Base-by-base conservation (phyloP, 2,888 invertebrate genomes). In the Eupithecia pulchellata region DNA sequence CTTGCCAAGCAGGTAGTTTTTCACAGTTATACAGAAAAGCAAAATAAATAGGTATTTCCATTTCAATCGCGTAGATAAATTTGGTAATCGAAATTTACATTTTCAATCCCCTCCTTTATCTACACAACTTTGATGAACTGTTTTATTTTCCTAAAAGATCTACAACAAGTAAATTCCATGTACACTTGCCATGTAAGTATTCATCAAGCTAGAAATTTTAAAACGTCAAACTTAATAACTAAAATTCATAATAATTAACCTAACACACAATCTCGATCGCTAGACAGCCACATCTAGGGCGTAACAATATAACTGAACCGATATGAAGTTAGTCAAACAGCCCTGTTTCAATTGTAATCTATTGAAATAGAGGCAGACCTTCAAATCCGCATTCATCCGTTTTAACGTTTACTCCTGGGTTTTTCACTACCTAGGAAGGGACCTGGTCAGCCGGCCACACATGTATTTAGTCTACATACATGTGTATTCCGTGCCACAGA, bases 401-500 rank as follows among this genome's bases (percentile, higher is more conserved):
- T 47, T 75, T 73, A 47, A 75, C 72, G 25, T 52, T 25, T 25
- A 52, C 52, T 88, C 89, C 90, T 84, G 76, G 90, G 90, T 86
- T 82, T 91, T 91, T 92, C 92, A 93, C 85, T 82, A 84, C 92
- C 91, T 78, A 84, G 89, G 85, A 87, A 84, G 71, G 75, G 61
- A 30, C 30, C 30, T 32, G 30, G 17, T 60, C 34, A 61, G 20
- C 32, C 5, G n/a, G 61, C 32, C 61, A 34, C 32, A 61, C 20
- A 34, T 61, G 34, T 61, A 61, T 61, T 60, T 36, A 52, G 58
- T 13, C n/a, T 39, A 58, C n/a, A 60, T 60, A 32, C 58, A 60
- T 8, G 57, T 11, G 58, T 14, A 29, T 57, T 9, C 29, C 27
- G 42, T 47, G 63, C 63, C 32, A 34, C 29, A 29, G 57, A 29